Base-by-base conservation (phyloP, 2,888 invertebrate genomes). In the Synanthedon andrenaeformis region DNA sequence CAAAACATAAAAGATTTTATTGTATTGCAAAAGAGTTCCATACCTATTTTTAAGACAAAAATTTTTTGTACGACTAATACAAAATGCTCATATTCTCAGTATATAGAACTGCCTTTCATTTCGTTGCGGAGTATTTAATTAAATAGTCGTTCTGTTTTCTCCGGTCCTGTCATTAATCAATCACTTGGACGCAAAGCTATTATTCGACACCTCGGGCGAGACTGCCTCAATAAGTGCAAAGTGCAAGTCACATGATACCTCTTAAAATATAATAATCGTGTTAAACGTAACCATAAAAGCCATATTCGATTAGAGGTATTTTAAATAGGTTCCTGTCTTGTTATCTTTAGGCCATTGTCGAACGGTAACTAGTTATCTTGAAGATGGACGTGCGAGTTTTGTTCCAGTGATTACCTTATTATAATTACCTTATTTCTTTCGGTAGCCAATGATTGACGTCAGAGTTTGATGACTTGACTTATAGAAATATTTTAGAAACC, bases 201-300 rank as follows among this genome's bases (percentile, higher is more conserved):
- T 78, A 78, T 79, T 82, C 77, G 80, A 82, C 82, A 83, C 84
- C 79, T 83, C 74, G 62, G 70, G 68, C 70, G 63, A 66, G 62
- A 59, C 63, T 67, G 69, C 67, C 67, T 60, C 64, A 64, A 66
- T 64, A 65, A 61, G 60, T 58, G 62, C 66, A 72, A 83, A 81
- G 65, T 83, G 88, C 86, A 85, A 88, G 88, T 88, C 88, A 88
- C 74, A 84, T 60, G 70, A 64, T 71, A 69, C 79, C 80, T 84
- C 79, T 85, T 84, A 83, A 83, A 86, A 83, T 83, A 82, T 86
- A 85, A 86, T 85, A 87, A 86, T 86, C 82, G 81, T 82, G 87
- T 85, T 86, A 86, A 87, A 86, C 78, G 79, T 76, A 75, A 75
- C 77, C 75, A 82, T 80, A 86, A 85, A 84, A 83, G 76, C 82